Percentiles rank a stretch among this genome's conserved stretches.
phyloP scores from a whole-genome alignment of 2,113 vertebrate species.

The Chunga burmeisteri region DNA sequence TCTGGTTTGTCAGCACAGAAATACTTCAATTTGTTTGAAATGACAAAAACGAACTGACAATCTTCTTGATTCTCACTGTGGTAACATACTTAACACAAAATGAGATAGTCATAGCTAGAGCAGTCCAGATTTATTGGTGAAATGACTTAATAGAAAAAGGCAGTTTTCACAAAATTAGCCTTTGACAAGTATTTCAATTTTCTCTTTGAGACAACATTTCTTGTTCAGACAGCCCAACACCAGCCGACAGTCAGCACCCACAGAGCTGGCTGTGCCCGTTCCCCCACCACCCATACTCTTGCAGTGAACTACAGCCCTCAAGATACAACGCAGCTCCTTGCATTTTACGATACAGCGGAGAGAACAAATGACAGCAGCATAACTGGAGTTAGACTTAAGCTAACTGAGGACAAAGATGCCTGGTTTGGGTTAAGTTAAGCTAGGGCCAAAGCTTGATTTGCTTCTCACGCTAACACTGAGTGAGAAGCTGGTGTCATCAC shows the following conservation, averaged over 20 bases:
- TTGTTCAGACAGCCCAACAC: neutral
- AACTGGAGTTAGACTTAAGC: neutral
- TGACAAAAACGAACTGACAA: neutral
- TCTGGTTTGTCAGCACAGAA: neutral
- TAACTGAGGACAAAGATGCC: neutral
- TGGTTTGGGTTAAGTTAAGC: neutral
- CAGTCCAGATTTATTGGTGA: neutral
- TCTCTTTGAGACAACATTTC: neutral
- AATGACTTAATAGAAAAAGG: neutral
- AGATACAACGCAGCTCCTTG: neutral
- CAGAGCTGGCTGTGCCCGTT: neutral
- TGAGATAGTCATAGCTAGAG: neutral
- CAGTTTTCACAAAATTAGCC: neutral
- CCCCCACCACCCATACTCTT: neutral
- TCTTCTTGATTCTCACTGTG: neutral
- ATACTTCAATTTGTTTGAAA: neutral
- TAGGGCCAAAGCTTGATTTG: neutral
- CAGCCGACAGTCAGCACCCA: neutral
- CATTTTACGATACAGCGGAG: neutral
- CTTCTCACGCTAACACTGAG: neutral
- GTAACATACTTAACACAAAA: neutral
- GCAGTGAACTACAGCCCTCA: neutral
- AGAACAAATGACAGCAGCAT: neutral
- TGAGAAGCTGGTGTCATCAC: neutral
- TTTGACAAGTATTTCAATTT: neutral